These are phyloP conservation scores for Phaedon cochleariae DNA, from an alignment of 2,888 invertebrate species.

Conservation along the genomic window DNA sequence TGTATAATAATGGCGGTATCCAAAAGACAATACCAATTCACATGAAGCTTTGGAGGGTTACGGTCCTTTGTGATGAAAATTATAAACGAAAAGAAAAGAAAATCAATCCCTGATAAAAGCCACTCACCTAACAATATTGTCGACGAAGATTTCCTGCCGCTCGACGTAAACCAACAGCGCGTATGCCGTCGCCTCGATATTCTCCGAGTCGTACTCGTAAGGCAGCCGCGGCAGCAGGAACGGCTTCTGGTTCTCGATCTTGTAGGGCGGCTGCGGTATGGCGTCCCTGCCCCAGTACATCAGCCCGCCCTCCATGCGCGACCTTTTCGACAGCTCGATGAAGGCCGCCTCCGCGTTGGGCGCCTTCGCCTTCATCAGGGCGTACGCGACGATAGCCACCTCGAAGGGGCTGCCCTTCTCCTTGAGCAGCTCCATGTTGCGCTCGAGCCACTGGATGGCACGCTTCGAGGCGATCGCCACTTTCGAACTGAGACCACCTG, in stretches of 20 bases:
- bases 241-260: slow-evolving; percentile 90
- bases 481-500: slow-evolving; percentile 74
- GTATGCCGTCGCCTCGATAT: slow-evolving; percentile 93
- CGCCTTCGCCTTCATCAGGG: slow-evolving; percentile 84
- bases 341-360: slow-evolving; percentile 87
- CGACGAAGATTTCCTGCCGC: slow-evolving; percentile 81
- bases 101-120: no score
- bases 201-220: slow-evolving; percentile 88
- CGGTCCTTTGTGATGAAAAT: no score
- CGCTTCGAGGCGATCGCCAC: slow-evolving; percentile 79
- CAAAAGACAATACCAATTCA: no score
- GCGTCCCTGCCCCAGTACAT: slow-evolving; percentile 86
- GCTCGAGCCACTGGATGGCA: slow-evolving; percentile 83
- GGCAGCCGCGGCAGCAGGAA: slow-evolving; percentile 88
- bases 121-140: slow-evolving; percentile 86
- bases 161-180: slow-evolving; percentile 89
- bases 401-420: slow-evolving; percentile 81
- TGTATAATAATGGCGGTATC: no score
- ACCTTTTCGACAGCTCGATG: slow-evolving; percentile 68
- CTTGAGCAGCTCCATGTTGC: slow-evolving; percentile 79
- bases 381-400: slow-evolving; percentile 89
- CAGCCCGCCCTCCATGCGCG: slow-evolving; percentile 73
- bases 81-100: no score
- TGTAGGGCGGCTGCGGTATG: slow-evolving; percentile 83
- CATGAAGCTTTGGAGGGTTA: no score